A percentile compares a stretch with the other conserved stretches of the same genome.
These are phyloP conservation scores for Microcebus lehilahytsara DNA, from an alignment of 2,113 vertebrate species.

Conservation along the genomic window DNA sequence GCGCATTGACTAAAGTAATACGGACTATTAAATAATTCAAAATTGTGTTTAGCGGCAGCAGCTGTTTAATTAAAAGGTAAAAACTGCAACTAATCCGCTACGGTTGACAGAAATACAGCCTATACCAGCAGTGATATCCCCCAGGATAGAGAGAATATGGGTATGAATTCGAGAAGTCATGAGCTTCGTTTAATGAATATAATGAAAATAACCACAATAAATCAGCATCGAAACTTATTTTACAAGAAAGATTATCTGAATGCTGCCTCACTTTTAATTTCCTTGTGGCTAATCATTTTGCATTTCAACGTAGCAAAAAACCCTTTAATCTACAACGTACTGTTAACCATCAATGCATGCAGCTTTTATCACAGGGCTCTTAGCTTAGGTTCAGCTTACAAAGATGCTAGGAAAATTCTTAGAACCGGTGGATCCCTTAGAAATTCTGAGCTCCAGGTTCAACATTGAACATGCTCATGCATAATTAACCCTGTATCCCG, in stretches of 20 bases:
- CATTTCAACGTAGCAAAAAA: slow-evolving; percentile 23
- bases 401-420: not conserved
- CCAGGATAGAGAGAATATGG: slow-evolving; percentile 78
- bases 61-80: slow-evolving; percentile 91
- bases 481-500: not conserved
- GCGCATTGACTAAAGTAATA: slow-evolving; percentile 81
- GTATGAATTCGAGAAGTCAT: slow-evolving; percentile 81
- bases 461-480: not conserved
- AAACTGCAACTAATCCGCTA: slow-evolving; percentile 88
- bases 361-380: not conserved
- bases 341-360: not conserved
- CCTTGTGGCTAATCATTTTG: slow-evolving; percentile 70
- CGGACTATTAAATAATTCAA: slow-evolving; percentile 88
- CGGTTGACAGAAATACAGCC: slow-evolving; percentile 86
- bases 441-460: not conserved
- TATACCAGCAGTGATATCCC: slow-evolving; percentile 80
- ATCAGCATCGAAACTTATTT: slow-evolving; percentile 68
- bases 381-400: not conserved
- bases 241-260: slow-evolving; percentile 78
- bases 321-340: not conserved
- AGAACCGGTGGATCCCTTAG: not conserved
- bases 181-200: slow-evolving; percentile 80
- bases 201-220: slow-evolving; percentile 79
- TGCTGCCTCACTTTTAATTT: slow-evolving; percentile 76
- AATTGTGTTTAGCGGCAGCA: slow-evolving; percentile 84